Conservation (phyloP, 2,888 invertebrate genomes). For the Calameuta filiformis region DNA sequence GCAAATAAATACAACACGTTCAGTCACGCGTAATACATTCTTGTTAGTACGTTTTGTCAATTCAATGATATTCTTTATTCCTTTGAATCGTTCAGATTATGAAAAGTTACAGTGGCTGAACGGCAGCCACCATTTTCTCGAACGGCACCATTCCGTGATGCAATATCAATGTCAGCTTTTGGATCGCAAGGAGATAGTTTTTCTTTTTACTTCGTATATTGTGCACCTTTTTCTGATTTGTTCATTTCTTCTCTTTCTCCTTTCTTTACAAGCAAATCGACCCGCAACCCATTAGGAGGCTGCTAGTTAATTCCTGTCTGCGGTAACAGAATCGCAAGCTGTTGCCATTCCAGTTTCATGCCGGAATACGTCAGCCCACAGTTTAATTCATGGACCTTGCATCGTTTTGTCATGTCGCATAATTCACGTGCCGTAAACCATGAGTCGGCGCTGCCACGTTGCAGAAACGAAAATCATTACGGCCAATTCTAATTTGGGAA, state of each 20-base stretch:
- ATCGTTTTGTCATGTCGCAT: slow-evolving; percentile 32
- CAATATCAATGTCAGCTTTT: background rate
- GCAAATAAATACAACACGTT: no score
- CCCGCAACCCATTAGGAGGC: background rate
- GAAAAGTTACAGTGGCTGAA: no score
- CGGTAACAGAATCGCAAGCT: background rate
- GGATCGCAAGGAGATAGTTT: background rate
- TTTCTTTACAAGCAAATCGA: background rate
- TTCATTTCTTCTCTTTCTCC: background rate
- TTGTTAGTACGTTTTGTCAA: no score
- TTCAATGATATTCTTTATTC: no score
- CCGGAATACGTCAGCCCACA: background rate
- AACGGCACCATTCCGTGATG: no score
- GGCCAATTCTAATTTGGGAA: background rate
- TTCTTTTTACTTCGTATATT: no score
- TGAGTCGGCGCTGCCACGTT: slow-evolving; percentile 3
- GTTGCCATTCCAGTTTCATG: background rate
- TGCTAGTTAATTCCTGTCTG: slow-evolving; percentile 1
- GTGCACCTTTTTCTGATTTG: background rate
- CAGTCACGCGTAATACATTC: no score
- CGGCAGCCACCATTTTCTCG: no score
- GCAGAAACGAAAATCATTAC: slow-evolving; percentile 1
- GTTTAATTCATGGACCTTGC: slow-evolving; percentile 23
- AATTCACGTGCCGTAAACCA: slow-evolving; percentile 19
- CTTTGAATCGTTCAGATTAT: no score